These are phyloP conservation scores for Zosterops lateralis DNA, from an alignment of 2,113 vertebrate genomes.

Conservation along the genomic window DNA sequence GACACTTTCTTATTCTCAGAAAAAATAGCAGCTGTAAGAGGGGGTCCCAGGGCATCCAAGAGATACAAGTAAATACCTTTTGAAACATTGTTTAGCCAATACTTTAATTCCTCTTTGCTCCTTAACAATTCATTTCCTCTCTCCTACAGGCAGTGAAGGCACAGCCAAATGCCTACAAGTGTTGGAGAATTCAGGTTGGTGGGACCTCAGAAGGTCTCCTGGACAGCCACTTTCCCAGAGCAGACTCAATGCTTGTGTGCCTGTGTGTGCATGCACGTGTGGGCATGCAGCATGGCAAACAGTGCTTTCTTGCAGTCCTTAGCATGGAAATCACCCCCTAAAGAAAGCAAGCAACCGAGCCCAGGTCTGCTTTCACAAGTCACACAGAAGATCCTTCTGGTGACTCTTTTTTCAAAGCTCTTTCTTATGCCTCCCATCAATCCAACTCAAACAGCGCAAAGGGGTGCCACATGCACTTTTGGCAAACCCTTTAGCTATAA, in stretches of 20 bases:
- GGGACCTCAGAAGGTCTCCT: background rate
- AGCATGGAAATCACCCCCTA: background rate
- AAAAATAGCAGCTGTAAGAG: slow-evolving; percentile 71
- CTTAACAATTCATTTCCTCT: background rate
- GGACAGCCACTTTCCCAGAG: background rate
- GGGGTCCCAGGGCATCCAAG: slow-evolving; percentile 64
- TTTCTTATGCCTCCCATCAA: background rate
- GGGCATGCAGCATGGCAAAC: accelerated
- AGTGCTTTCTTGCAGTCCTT: background rate
- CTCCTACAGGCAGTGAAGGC: background rate
- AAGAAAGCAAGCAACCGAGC: accelerated
- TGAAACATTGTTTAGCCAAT: background rate
- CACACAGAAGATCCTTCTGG: background rate
- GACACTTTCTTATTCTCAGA: slow-evolving; percentile 62
- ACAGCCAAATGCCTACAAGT: background rate
- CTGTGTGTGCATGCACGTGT: accelerated
- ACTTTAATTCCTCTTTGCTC: background rate
- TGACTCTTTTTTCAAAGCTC: background rate
- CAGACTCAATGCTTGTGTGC: background rate
- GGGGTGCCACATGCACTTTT: accelerated
- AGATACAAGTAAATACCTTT: background rate
- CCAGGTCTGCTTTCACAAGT: background rate
- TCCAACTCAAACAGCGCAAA: background rate
- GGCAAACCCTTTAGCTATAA: slow-evolving; percentile 45
- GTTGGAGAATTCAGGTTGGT: background rate